Evolutionary conservation across 2,888 invertebrate genomes (phyloP).

Genomic region (Aphrophora alni): DNA sequence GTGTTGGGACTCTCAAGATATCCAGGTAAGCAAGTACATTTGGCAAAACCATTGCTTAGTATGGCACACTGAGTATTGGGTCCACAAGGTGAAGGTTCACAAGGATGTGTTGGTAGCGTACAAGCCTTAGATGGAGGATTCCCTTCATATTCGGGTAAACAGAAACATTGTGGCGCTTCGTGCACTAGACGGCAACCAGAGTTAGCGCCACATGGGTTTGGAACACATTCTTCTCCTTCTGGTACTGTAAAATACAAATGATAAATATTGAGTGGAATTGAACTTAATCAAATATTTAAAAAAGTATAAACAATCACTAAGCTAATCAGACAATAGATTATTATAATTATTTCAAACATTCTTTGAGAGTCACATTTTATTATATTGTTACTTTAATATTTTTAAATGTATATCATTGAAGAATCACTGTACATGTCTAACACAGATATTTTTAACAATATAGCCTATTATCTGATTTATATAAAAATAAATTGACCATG

Average conservation of each 20-base stretch:
- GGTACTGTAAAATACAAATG: constrained; percentile 75
- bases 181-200: constrained; percentile 81
- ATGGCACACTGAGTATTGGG: constrained; percentile 86
- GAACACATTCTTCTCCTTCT: constrained; percentile 82
- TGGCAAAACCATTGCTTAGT: constrained; percentile 79
- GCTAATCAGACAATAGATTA: no score
- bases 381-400: no score
- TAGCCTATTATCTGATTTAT: no score
- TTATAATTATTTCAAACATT: no score
- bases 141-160: constrained; percentile 85
- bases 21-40: constrained; percentile 85
- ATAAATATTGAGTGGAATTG: no score
- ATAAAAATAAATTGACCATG: no score
- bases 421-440: no score
- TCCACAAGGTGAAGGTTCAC: constrained; percentile 86
- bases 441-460: no score
- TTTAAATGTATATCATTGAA: no score
- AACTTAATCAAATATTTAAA: background rate
- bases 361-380: background rate
- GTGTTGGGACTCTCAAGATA: constrained; percentile 88
- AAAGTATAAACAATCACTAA: no score
- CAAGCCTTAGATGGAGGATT: constrained; percentile 78
- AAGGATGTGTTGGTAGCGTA: constrained; percentile 76
- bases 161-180: constrained; percentile 83
- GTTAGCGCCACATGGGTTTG: constrained; percentile 83